Percentiles rank a stretch among this genome's conserved stretches.
Evolutionary conservation across 2,797 vertebrate species (phyloP).

Genomic region (Cynopterus sphinx): DNA sequence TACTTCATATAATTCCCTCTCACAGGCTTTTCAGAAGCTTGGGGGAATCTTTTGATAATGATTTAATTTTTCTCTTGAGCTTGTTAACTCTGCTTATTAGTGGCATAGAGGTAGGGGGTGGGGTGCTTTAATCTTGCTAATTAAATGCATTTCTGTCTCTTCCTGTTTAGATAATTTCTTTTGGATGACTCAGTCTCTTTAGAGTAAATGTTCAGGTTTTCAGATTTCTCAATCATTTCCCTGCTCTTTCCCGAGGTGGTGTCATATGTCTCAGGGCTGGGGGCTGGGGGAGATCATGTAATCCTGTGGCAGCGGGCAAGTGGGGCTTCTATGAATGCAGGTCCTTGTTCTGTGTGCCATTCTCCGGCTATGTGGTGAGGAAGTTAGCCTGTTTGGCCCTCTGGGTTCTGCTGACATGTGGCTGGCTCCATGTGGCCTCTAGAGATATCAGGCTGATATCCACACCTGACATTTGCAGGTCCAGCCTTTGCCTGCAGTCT

Average conservation of each 20-base stretch:
- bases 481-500: not conserved
- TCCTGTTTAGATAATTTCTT: conserved; percentile 72
- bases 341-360: not conserved
- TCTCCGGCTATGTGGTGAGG: not conserved
- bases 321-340: not conserved
- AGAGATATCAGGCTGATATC: not conserved
- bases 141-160: conserved; percentile 68
- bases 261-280: not conserved
- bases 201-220: conserved; percentile 54
- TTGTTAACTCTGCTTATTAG: conserved; percentile 66
- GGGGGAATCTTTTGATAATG: conserved; percentile 67
- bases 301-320: not conserved
- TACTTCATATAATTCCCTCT: conserved; percentile 34
- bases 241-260: not conserved
- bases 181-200: conserved; percentile 62
- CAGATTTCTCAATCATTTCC: conserved; percentile 1
- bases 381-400: not conserved
- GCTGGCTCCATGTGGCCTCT: not conserved
- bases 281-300: not conserved
- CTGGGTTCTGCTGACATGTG: not conserved
- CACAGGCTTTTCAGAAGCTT: conserved; percentile 48
- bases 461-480: not conserved
- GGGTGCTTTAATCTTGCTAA: conserved; percentile 70
- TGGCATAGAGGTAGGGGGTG: not conserved
- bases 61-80: conserved; percentile 68